Conservation (phyloP, 2,113 vertebrate genomes). For the Cyphomyrus plagiostoma region DNA sequence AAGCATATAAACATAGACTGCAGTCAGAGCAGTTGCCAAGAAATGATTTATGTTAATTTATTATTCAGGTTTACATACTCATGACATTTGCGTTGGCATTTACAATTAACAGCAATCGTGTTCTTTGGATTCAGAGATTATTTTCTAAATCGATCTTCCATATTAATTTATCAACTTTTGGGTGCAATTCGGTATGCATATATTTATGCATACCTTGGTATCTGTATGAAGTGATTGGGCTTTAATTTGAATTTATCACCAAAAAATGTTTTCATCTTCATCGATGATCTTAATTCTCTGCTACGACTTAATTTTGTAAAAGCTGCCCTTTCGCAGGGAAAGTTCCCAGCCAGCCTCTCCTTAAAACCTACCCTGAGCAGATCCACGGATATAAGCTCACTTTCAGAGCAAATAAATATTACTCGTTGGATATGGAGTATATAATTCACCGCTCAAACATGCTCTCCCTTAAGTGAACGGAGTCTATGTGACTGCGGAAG, state of each 20-base stretch:
- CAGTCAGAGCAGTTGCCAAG: not conserved
- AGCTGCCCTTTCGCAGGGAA: not conserved
- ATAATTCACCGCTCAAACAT: not conserved
- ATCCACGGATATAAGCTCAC: not conserved
- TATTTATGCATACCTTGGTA: not conserved
- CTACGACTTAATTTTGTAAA: not conserved
- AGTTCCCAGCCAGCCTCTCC: not conserved
- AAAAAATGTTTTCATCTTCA: not conserved
- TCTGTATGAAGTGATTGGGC: not conserved
- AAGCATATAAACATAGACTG: not conserved
- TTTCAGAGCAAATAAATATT: not conserved
- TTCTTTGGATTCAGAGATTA: not conserved
- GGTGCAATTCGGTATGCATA: not conserved
- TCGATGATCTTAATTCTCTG: not conserved
- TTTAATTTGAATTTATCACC: not conserved
- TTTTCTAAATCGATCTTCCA: not conserved
- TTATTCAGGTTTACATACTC: not conserved
- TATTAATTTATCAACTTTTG: not conserved
- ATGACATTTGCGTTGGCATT: not conserved
- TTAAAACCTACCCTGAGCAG: not conserved
- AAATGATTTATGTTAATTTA: not conserved
- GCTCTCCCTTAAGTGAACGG: not conserved
- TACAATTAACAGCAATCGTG: not conserved
- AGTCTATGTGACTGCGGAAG: not conserved
- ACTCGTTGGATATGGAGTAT: not conserved